Evolutionary conservation across 2,888 invertebrate species (phyloP).

Genomic region (Rhagonycha fulva): DNA sequence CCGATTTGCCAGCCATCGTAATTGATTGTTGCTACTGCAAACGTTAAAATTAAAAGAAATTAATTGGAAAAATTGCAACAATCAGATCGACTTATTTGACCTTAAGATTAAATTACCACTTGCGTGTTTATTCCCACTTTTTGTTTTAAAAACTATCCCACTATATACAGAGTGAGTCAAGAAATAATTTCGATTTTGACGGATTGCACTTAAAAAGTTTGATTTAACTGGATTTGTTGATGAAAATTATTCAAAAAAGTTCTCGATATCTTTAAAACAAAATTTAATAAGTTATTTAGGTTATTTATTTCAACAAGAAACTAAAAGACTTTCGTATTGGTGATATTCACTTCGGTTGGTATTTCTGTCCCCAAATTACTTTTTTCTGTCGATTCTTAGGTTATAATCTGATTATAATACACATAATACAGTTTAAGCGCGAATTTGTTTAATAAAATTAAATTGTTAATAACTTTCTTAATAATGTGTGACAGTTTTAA

Average conservation of each 20-base stretch:
- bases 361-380: neutral
- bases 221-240: neutral
- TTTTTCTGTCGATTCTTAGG: no score
- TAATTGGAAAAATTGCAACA: neutral
- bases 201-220: neutral
- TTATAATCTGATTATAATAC: neutral
- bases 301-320: neutral
- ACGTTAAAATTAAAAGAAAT: neutral
- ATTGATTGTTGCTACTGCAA: neutral
- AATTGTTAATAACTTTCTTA: neutral
- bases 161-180: neutral
- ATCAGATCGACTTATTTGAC: neutral
- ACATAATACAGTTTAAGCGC: neutral
- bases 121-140: neutral
- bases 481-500: neutral
- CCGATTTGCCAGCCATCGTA: slow-evolving; percentile 34
- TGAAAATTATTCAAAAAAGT: neutral
- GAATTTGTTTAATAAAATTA: neutral
- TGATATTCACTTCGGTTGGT: neutral
- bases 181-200: neutral
- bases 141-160: neutral
- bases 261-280: neutral
- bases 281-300: neutral
- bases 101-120: neutral
- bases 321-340: neutral